Evolutionary conservation across 2,888 invertebrate species (phyloP).

Genomic region (Pheosia tremula): DNA sequence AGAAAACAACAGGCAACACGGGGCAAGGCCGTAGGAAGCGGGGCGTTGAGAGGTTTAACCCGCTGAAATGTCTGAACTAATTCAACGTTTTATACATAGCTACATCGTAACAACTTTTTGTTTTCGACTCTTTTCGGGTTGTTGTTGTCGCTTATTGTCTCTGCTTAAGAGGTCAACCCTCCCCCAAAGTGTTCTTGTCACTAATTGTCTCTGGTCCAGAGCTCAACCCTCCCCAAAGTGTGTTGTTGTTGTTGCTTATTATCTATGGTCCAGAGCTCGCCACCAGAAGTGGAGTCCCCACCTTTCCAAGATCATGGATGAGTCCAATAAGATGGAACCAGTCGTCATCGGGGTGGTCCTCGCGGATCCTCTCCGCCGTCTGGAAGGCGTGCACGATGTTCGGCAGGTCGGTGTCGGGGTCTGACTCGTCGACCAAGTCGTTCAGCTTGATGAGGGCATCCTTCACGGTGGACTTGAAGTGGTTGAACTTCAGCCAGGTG

Average conservation of each 20-base stretch:
- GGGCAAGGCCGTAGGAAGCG: too few species aligned
- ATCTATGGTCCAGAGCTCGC: too few species aligned
- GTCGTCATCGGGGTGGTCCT: slow-evolving; percentile 92
- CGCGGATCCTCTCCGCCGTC: slow-evolving; percentile 96
- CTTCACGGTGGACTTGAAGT: slow-evolving; percentile 91
- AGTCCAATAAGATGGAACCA: slow-evolving; percentile 98
- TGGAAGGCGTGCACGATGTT: slow-evolving; percentile 98
- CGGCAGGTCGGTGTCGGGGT: slow-evolving; percentile 96
- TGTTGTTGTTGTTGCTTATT: too few species aligned
- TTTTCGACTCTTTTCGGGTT: neutral
- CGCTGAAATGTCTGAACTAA: too few species aligned
- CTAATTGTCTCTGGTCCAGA: too few species aligned
- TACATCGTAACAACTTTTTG: too few species aligned
- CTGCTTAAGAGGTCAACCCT: too few species aligned
- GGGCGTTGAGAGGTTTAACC: too few species aligned
- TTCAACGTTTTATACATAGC: too few species aligned
- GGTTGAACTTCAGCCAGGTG: slow-evolving; percentile 94
- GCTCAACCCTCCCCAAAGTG: too few species aligned
- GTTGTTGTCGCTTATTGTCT: too few species aligned
- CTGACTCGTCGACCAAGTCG: slow-evolving; percentile 96
- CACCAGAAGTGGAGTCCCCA: slow-evolving; percentile 48
- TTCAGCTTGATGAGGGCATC: slow-evolving; percentile 94
- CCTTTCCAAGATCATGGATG: slow-evolving; percentile 98
- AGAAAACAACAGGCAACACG: neutral
- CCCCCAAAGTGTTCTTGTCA: too few species aligned